phyloP scores from a whole-genome alignment of 2,888 invertebrate species.

The Physocephala rufipes region DNA sequence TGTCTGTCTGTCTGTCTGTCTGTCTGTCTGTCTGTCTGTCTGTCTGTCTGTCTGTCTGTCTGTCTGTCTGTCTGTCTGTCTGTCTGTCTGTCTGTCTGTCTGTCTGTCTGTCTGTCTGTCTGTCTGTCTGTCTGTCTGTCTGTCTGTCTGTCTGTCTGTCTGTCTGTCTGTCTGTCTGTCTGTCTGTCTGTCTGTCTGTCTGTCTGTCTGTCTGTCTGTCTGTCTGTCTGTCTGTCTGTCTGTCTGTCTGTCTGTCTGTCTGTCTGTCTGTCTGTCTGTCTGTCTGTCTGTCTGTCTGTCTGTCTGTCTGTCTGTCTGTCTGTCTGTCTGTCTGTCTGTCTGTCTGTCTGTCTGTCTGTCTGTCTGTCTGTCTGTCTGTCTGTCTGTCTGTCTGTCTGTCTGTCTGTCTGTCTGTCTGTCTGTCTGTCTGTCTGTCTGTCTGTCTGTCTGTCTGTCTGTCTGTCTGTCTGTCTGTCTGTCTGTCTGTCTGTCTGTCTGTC shows the following conservation, averaged over 20 bases:
- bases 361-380: slow-evolving; percentile 20
- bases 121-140: slow-evolving; percentile 20
- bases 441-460: slow-evolving; percentile 18
- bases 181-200: slow-evolving; percentile 20
- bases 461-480: slow-evolving; percentile 16
- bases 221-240: slow-evolving; percentile 20
- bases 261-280: slow-evolving; percentile 20
- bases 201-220: slow-evolving; percentile 20
- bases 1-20: slow-evolving; percentile 20
- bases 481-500: slow-evolving; percentile 18
- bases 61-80: slow-evolving; percentile 20
- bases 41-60: slow-evolving; percentile 20
- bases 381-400: slow-evolving; percentile 20
- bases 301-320: slow-evolving; percentile 20
- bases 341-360: slow-evolving; percentile 20
- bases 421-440: slow-evolving; percentile 20
- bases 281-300: slow-evolving; percentile 20
- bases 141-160: slow-evolving; percentile 20
- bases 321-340: slow-evolving; percentile 20
- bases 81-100: slow-evolving; percentile 20
- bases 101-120: slow-evolving; percentile 20
- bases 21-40: slow-evolving; percentile 20
- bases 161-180: slow-evolving; percentile 20
- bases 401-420: slow-evolving; percentile 20
- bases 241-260: slow-evolving; percentile 20